These are phyloP conservation scores for Neotoxoptera formosana DNA, from an alignment of 1,140 invertebrate genomes.

Conservation along the genomic window DNA sequence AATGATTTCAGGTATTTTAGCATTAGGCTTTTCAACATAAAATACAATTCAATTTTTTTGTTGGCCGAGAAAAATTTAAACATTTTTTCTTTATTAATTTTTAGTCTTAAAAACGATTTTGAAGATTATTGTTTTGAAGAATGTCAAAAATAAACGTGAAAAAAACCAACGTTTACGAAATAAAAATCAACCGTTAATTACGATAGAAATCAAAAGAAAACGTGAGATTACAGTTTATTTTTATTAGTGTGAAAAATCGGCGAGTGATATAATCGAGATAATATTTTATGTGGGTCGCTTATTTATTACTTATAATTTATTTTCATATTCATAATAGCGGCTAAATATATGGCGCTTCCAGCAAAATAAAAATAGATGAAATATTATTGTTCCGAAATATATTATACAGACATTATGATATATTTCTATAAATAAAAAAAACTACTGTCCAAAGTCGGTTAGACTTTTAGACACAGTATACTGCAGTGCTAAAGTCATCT, in stretches of 20 bases:
- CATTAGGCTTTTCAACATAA: background rate
- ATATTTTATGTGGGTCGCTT: background rate
- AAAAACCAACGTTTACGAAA: background rate
- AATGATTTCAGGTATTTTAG: background rate
- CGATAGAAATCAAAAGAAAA: background rate
- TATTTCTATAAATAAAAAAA: background rate
- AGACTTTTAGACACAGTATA: background rate
- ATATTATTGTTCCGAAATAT: background rate
- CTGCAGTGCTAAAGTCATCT: background rate
- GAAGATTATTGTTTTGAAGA: background rate
- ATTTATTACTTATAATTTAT: background rate
- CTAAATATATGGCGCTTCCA: background rate
- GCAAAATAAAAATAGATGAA: background rate
- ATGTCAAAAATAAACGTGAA: background rate
- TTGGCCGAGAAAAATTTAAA: background rate
- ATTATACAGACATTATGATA: background rate
- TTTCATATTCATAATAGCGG: background rate
- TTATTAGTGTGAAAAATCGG: background rate
- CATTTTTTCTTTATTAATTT: background rate
- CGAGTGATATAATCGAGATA: background rate
- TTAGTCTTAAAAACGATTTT: background rate
- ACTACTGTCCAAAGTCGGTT: background rate
- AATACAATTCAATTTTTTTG: background rate
- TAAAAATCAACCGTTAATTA: background rate
- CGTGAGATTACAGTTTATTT: background rate